A percentile compares a stretch with the other conserved stretches of the same genome.
Conservation (phyloP, 2,888 invertebrate genomes). For the Agrilus cyanescens region DNA sequence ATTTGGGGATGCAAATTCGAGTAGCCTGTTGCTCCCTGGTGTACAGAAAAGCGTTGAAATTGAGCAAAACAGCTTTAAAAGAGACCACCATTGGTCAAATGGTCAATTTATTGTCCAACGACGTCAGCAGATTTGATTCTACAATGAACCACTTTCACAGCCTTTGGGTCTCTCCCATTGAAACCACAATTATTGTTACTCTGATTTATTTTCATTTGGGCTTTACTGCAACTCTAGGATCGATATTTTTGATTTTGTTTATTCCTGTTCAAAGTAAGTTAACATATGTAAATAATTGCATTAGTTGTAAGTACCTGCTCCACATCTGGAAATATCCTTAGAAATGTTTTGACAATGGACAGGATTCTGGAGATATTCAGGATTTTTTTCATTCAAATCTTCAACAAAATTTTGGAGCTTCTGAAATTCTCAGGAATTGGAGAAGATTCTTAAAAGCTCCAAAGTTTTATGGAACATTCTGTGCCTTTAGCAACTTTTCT, state of each 20-base stretch:
- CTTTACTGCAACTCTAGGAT: slow-evolving; percentile 41
- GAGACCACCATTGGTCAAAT: slow-evolving; percentile 63
- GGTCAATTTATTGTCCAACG: slow-evolving; percentile 56
- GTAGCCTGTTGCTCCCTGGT: slow-evolving; percentile 72
- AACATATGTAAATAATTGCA: slow-evolving; percentile 33
- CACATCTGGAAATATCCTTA: no score
- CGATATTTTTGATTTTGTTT: slow-evolving; percentile 38
- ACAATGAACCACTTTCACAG: slow-evolving; percentile 69
- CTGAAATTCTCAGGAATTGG: no score
- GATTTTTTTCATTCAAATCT: no score
- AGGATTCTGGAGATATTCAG: no score
- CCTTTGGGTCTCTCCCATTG: slow-evolving; percentile 67
- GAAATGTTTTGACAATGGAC: no score
- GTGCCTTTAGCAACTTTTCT: no score
- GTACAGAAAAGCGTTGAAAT: slow-evolving; percentile 56
- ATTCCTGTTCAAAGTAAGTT: slow-evolving; percentile 37
- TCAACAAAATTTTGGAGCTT: no score
- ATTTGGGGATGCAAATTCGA: slow-evolving; percentile 73
- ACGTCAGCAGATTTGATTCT: slow-evolving; percentile 77
- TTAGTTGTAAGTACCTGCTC: slow-evolving; percentile 12
- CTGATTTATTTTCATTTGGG: slow-evolving; percentile 50
- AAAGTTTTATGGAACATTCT: no score
- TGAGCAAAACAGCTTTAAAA: slow-evolving; percentile 72
- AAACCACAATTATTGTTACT: slow-evolving; percentile 58
- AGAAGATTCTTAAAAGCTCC: no score